phyloP scores from a whole-genome alignment of 2,113 vertebrate species.

The Syngnathus floridae region DNA sequence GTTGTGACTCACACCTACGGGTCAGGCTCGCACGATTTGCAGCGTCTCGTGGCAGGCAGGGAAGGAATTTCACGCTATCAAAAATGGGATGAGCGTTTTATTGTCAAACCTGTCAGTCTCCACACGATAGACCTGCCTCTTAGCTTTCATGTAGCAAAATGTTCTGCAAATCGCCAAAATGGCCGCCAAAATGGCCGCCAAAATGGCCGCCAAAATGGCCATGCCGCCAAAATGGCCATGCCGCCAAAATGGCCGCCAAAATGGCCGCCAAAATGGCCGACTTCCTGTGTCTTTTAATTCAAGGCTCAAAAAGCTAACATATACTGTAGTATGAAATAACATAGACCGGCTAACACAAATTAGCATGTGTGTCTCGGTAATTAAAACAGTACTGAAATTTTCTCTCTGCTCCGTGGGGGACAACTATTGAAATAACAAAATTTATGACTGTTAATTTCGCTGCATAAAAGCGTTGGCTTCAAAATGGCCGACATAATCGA shows the following conservation, averaged over 20 bases:
- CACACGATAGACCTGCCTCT: neutral
- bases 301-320: no score
- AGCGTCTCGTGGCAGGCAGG: conserved; percentile 25
- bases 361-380: no score
- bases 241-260: no score
- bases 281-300: neutral
- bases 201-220: no score
- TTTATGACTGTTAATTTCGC: no score
- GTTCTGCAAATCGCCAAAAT: no score
- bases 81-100: conserved; percentile 4
- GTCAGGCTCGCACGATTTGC: conserved; percentile 34
- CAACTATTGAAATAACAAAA: neutral
- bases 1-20: conserved; percentile 52
- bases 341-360: no score
- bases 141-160: neutral
- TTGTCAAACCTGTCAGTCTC: neutral
- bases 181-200: no score
- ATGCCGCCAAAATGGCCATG: no score
- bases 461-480: neutral
- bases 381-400: neutral
- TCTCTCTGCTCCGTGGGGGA: neutral
- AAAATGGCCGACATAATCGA: neutral
- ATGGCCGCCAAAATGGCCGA: neutral
- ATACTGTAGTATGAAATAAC: no score
- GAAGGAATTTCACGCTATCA: conserved; percentile 26